Base-by-base conservation (phyloP, 2,797 vertebrate species). In the Peromyscus eremicus region DNA sequence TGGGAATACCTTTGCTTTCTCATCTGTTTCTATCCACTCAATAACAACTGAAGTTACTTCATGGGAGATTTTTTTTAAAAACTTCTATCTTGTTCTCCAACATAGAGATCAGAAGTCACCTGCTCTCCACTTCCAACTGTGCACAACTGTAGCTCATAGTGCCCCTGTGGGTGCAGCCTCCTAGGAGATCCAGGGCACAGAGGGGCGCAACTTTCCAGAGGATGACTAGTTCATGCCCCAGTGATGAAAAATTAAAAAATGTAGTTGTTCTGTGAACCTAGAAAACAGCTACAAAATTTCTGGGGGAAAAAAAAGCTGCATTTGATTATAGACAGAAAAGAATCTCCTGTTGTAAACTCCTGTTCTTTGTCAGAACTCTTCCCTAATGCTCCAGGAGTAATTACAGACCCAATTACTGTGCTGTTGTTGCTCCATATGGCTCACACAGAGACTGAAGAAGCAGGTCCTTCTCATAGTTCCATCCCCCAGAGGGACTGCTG, bases 301-400 rank as follows among this genome's bases (percentile, higher is more conserved):
- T 60, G 17, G 3, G 21, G n/a, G 4, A 7, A 57, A 66, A 57
- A 66, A n/a, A 81, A 60, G 5, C 12, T 68, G 40, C 64, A 7
- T 91, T 66, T 95, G 49, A 92, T 89, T 89, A 34, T n/a, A 86
- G 60, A 85, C 29, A 66, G 75, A 94, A 77, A 60, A 84, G 84
- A 70, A 70, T 91, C 52, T 46, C 55, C 49, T 79, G 21, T 73
- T 84, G 86, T 5, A 79, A 95, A 91, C 34, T 85, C 0, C 6
- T 29, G 32, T 55, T 62, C 76, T 89, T 66, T 85, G 16, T 90
- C 49, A 71, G 76, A 93, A 92, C 55, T 40, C 66, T 76, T 75
- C 43, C 60, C 77, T 43, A 92, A 79, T 16, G 49, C 40, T 19
- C 0, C 0, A 8, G 37, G 16, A 93, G 43, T 80, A 34, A 92